phyloP scores from a whole-genome alignment of 2,113 vertebrate genomes.

The Coptodon rendalli region DNA sequence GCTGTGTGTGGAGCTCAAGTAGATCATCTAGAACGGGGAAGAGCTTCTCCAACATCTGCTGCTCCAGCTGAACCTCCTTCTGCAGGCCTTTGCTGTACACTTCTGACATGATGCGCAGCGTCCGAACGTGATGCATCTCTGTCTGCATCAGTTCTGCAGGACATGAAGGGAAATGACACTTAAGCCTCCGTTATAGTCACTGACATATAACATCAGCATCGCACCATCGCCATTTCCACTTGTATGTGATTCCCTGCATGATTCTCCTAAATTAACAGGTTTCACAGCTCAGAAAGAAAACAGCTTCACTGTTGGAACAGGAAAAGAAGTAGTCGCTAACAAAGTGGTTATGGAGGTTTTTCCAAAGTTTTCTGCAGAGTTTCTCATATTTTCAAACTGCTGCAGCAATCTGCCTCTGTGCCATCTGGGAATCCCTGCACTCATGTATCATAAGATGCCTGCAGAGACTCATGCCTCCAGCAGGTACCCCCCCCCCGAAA shows the following conservation, averaged over 20 bases:
- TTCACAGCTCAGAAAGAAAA: not conserved
- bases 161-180: not conserved
- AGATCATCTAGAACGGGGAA: conserved; percentile 90
- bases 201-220: not conserved
- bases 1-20: conserved; percentile 84
- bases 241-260: not conserved
- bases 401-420: not conserved
- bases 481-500: not conserved
- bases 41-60: conserved; percentile 81
- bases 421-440: not conserved
- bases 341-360: not conserved
- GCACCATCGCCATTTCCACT: not conserved
- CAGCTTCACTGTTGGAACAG: not conserved
- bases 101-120: conserved; percentile 92
- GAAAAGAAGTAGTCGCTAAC: not conserved
- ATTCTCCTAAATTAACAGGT: not conserved
- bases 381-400: not conserved
- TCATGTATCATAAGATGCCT: not conserved
- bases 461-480: not conserved
- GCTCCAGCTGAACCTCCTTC: conserved; percentile 84
- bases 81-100: conserved; percentile 89
- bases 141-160: conserved; percentile 91
- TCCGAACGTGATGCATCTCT: conserved; percentile 93
- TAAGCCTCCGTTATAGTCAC: not conserved
- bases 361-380: not conserved